Percentiles rank a stretch among this genome's conserved stretches.
Evolutionary conservation across 1,140 invertebrate species (phyloP).

Genomic region (Camponotus pennsylvanicus): DNA sequence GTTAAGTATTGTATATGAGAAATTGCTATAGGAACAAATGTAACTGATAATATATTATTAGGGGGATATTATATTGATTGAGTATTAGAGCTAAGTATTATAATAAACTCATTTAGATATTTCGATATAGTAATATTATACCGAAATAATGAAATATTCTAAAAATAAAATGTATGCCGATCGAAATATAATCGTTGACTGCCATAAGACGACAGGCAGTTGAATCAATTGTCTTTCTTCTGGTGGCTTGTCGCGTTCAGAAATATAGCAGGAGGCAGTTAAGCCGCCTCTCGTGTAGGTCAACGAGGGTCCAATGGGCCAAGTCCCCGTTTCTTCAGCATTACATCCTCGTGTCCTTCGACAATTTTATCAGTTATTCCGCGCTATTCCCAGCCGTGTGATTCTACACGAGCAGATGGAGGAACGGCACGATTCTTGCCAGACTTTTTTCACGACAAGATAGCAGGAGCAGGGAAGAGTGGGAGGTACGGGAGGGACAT

Average conservation of each 20-base stretch:
- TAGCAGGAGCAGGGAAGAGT: conserved; percentile 38
- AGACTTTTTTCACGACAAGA: conserved; percentile 43
- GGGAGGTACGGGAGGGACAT: conserved; percentile 34
- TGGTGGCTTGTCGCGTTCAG: conserved; percentile 27
- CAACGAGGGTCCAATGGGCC: conserved; percentile 36
- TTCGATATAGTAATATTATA: conserved; percentile 21
- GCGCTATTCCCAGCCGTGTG: conserved; percentile 74
- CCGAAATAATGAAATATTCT: conserved; percentile 25
- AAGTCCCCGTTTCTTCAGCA: conserved; percentile 48
- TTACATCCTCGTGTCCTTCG: conserved; percentile 67
- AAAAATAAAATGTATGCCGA: conserved; percentile 24
- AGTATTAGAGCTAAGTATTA: background rate
- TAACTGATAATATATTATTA: conserved; percentile 23
- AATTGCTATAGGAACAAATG: conserved; percentile 40
- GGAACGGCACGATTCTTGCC: conserved; percentile 53
- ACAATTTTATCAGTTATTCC: conserved; percentile 78
- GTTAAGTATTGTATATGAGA: conserved; percentile 17
- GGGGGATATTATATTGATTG: conserved; percentile 21
- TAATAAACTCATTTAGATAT: conserved; percentile 32
- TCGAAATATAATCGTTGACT: conserved; percentile 34
- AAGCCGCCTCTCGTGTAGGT: conserved; percentile 43
- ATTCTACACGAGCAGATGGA: conserved; percentile 74
- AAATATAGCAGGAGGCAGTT: conserved; percentile 13
- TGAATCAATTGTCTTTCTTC: conserved; percentile 29
- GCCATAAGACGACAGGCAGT: background rate